These are phyloP conservation scores for Drosophila micromelanica DNA, from an alignment of 1,140 invertebrate genomes.

Conservation along the genomic window DNA sequence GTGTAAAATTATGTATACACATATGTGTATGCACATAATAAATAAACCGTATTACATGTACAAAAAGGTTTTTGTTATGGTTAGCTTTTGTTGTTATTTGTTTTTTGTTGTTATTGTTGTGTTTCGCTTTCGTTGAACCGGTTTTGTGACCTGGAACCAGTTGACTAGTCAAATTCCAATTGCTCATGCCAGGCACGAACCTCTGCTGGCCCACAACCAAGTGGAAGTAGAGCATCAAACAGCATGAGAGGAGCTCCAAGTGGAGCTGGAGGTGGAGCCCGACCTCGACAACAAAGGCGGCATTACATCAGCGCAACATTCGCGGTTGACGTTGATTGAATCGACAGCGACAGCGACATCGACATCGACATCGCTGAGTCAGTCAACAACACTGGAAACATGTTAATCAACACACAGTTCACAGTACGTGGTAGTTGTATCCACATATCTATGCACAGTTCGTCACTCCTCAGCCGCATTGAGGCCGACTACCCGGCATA, in stretches of 20 bases:
- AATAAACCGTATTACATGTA: conserved; percentile 12
- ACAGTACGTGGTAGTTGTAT: conserved; percentile 5
- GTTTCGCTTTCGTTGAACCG: conserved; percentile 57
- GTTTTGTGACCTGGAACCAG: conserved; percentile 50
- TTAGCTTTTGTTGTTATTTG: conserved; percentile 9
- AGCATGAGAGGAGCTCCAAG: conserved; percentile 3
- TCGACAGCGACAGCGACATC: conserved; percentile 22
- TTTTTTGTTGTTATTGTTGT: conserved; percentile 15
- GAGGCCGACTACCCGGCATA: conserved; percentile 6
- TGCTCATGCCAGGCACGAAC: conserved; percentile 50
- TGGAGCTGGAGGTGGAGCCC: conserved; percentile 12
- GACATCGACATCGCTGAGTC: conserved; percentile 14
- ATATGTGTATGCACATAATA: neutral
- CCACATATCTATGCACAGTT: conserved; percentile 13
- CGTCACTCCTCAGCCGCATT: neutral
- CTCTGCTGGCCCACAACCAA: conserved; percentile 29
- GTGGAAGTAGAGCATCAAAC: conserved; percentile 32
- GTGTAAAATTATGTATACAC: neutral
- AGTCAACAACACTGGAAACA: conserved; percentile 35
- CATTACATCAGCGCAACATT: conserved; percentile 47
- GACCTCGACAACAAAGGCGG: conserved; percentile 53
- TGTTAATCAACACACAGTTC: conserved; percentile 44
- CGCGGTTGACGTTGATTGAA: conserved; percentile 48
- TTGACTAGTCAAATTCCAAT: conserved; percentile 50
- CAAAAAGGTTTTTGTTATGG: conserved; percentile 34